Base-by-base conservation (phyloP, 2,113 vertebrate genomes). In the Bubo blakistoni region DNA sequence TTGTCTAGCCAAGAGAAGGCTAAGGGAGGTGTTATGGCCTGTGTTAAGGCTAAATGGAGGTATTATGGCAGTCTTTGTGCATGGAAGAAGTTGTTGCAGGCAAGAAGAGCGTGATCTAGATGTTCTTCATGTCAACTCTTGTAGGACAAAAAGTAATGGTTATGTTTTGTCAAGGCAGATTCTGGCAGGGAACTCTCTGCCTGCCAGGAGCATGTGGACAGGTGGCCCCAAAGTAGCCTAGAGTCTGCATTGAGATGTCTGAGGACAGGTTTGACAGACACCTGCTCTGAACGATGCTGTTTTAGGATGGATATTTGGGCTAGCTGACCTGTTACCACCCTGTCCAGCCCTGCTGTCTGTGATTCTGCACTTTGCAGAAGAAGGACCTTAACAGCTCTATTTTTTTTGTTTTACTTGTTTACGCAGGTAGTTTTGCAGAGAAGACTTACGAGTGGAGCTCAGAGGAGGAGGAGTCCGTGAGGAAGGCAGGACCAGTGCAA, bases 391-490 rank as follows among this genome's bases (percentile, higher is more conserved):
- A 32, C 6, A 24, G 40, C n/a, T 62, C 74, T 73, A 17, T 46
- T 18, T 46, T 46, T 46, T 46, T 46, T 1, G 0, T 61, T 78
- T 44, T 6, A 7, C 46, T 88, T 90, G 26, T 36, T 87, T 74
- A 9, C 12, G 8, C 96, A 98, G 98, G 98, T 32, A 98, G 98
- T 47, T 99, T 99, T 97, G 98, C 98, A 51, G 99, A 99, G 97
- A 98, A 97, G 84, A 46, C 97, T 27, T 99, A 99, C 7, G 99
- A 99, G 87, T 99, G 99, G 99, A 99, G 99, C 97, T 99, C 99
- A 0, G 99, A 99, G 98, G 99, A 99, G 78, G 99, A 99, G 84
- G 99, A 99, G 36, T 97, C 98, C 0, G 99, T 99, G 57, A 98
- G 98, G 86, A 98, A 99, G 71, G 99, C 99, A 24, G 98, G 99